Conservation (phyloP, 2,797 vertebrate genomes). For the Sandelia bainsii region DNA sequence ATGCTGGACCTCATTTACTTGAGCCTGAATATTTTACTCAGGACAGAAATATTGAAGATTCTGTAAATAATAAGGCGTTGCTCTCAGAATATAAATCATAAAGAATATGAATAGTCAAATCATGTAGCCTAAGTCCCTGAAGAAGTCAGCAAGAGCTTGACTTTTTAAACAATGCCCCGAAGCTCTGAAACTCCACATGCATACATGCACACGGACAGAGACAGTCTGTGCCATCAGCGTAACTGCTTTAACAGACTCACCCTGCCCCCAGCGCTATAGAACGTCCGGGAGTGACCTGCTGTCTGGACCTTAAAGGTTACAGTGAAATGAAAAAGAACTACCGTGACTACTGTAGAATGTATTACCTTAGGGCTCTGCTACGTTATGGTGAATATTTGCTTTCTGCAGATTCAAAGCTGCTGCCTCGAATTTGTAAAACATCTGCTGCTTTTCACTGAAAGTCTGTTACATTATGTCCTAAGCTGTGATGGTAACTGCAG, state of each 20-base stretch:
- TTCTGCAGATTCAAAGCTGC: not conserved
- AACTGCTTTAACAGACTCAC: slow-evolving; percentile 9
- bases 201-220: slow-evolving; percentile 3
- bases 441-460: slow-evolving; percentile 4
- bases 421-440: not conserved
- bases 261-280: slow-evolving; percentile 8
- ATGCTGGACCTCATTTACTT: too few relatives aligned
- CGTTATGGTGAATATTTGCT: not conserved
- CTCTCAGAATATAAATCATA: too few relatives aligned
- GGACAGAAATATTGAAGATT: too few relatives aligned
- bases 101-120: too few relatives aligned
- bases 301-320: slow-evolving; percentile 65
- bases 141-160: too few relatives aligned
- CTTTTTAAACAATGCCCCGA: not conserved
- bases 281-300: slow-evolving; percentile 53
- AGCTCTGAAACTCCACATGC: not conserved
- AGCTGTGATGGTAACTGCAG: not conserved
- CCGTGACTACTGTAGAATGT: slow-evolving; percentile 44
- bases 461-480: not conserved
- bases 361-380: slow-evolving; percentile 24
- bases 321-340: slow-evolving; percentile 56
- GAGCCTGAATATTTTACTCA: too few relatives aligned
- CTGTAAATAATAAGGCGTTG: too few relatives aligned
- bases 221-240: not conserved
- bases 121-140: too few relatives aligned